phyloP scores from a whole-genome alignment of 2,797 vertebrate genomes.

The Protosalanx chinensis region DNA sequence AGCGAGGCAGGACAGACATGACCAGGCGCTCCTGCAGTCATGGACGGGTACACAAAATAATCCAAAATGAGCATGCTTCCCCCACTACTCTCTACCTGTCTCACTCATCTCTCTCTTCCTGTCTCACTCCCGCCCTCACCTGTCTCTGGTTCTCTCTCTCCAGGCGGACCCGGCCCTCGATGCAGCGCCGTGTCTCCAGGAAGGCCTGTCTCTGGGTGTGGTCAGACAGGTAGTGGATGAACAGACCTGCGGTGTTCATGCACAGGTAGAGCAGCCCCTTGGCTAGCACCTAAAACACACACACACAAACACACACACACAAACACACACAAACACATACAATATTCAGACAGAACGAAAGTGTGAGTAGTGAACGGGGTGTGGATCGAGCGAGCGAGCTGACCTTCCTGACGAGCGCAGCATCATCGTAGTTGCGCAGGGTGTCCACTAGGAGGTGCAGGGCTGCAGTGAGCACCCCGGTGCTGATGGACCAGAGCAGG shows the following conservation, averaged over 20 bases:
- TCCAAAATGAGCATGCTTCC: too few species aligned
- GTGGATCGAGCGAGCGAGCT: slow-evolving; percentile 12
- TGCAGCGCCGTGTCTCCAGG: slow-evolving; percentile 75
- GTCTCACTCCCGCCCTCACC: slow-evolving; percentile 40
- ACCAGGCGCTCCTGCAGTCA: slow-evolving; percentile 70
- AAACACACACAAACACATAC: neutral
- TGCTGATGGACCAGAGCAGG: slow-evolving; percentile 75
- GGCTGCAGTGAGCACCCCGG: slow-evolving; percentile 69
- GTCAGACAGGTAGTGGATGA: slow-evolving; percentile 78
- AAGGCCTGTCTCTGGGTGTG: slow-evolving; percentile 77
- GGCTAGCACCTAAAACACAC: slow-evolving; percentile 61
- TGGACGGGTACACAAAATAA: too few species aligned
- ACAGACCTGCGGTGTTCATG: slow-evolving; percentile 77
- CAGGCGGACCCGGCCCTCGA: slow-evolving; percentile 74
- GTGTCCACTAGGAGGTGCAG: slow-evolving; percentile 69
- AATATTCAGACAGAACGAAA: too few species aligned
- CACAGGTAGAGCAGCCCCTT: slow-evolving; percentile 72
- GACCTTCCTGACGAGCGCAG: slow-evolving; percentile 67
- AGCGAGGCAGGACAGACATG: slow-evolving; percentile 74
- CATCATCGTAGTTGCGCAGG: slow-evolving; percentile 54
- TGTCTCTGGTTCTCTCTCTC: slow-evolving; percentile 79
- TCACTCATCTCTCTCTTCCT: too few species aligned
- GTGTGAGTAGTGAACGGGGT: too few species aligned
- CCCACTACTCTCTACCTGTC: too few species aligned
- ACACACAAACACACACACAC: neutral